Base-by-base conservation (phyloP, 1,140 invertebrate species). In the Camponotus pennsylvanicus region DNA sequence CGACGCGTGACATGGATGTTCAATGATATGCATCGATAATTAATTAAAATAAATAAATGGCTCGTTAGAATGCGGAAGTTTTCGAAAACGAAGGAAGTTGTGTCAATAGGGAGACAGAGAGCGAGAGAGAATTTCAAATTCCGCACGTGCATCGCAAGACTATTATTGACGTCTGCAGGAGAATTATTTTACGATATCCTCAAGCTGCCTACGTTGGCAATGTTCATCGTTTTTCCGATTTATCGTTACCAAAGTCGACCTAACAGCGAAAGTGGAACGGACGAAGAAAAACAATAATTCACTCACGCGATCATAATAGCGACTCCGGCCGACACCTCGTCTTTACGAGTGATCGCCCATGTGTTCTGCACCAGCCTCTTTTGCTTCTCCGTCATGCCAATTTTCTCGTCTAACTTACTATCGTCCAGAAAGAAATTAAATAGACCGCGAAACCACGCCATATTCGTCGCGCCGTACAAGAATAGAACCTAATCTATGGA, bases 221-320 rank as follows among this genome's bases (percentile, higher is more conserved):
- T 18, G 57, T 32, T 63, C n/a, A 64, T 9, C 27, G 61, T 8
- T 15, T 13, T 15, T n/a, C 9, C 15, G 34, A 11, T 9, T 21
- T 21, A 11, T 49, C 13, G 2, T 69, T 9, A 52, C 13, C 32
- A 32, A 11, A 40, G 0, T 40, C 18, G 55, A 34, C 13, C 11
- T 34, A 11, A 32, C 32, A 37, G 32, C 8, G 40, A 32, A 79
- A 59, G 27, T 27, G 32, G 57, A 79, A 55, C 34, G 34, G 37
- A 69, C 32, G 80, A 69, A 61, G 34, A 70, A 32, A 49, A 40
- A 59, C 27, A 5, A n/a, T 21, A 61, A 15, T 9, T 49, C 52
- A 93, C 95, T 94, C 94, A 96, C 96, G 93, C 92, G 78, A 93
- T 64, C 91, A 96, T 96, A 37, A 96, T 92, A 5, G 94, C 92